Base-by-base conservation (phyloP, 2,797 vertebrate genomes). In the Morus bassanus region DNA sequence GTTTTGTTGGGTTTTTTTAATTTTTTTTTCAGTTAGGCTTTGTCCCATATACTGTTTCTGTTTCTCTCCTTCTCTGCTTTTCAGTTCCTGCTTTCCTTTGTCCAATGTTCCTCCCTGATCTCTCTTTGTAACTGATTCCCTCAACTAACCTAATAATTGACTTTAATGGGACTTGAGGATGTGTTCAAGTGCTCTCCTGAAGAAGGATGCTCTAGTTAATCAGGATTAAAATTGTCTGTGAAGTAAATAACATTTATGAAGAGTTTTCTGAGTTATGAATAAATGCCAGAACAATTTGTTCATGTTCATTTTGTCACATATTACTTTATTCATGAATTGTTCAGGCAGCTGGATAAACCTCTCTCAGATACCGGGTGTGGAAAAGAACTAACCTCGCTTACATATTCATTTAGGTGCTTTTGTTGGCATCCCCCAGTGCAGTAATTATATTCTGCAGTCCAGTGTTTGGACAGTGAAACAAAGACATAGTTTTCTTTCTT, bases 121-220 rank as follows among this genome's bases (percentile, higher is more conserved):
- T 89, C 19, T 74, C 67, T 76, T 91, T 10, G 3, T 77, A 82
- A 75, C 37, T 72, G n/a, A 93, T 89, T 89, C 45, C 6, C 51
- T 87, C 72, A 93, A 69, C 81, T 80, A 94, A 92, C 57, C 8
- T 88, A 83, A 83, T 88, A 85, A 93, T 72, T 95, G 72, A 75
- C 54, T 91, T 93, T 72, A 81, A 1, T 89, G 53, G 57, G 43
- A 85, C 72, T 94, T 93, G 57, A 96, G 72, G 33, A 74, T 39
- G 6, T 54, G 30, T 24, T 92, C 28, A 69, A 93, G 92, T 84
- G 33, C 75, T 89, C 57, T 96, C 81, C 84, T 91, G 78, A 93
- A 96, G 88, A 92, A 93, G 64, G 48, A 76, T 92, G 88, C 88
- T 96, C 13, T 95, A 74, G 54, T 93, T 94, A 93, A 94, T 95